Conservation (phyloP, 2,888 invertebrate genomes). For the Ophioninae sp. region DNA sequence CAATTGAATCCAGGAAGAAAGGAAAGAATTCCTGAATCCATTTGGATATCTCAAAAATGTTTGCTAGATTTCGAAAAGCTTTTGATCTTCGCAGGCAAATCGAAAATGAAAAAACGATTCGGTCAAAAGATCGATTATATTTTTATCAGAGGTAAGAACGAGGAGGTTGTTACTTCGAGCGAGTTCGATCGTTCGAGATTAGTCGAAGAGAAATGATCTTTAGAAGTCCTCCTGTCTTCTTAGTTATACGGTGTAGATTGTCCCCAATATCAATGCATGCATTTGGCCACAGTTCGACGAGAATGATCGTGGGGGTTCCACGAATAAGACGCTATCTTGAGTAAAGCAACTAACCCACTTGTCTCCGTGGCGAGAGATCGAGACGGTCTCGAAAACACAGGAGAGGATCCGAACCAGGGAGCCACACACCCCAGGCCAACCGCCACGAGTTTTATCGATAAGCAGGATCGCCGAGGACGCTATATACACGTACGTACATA, state of each 20-base stretch:
- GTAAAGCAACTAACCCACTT: slow-evolving; percentile 63
- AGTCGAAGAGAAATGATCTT: slow-evolving; percentile 48
- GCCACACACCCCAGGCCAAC: slow-evolving; percentile 45
- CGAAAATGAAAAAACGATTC: slow-evolving; percentile 16
- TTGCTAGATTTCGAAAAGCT: neutral
- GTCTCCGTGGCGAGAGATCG: slow-evolving; percentile 62
- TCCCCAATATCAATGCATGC: slow-evolving; percentile 45
- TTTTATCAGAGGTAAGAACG: neutral
- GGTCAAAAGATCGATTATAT: slow-evolving; percentile 22
- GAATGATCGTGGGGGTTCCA: slow-evolving; percentile 61
- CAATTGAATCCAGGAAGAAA: too few relatives aligned
- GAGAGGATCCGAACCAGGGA: slow-evolving; percentile 48
- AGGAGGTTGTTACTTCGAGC: slow-evolving; percentile 41
- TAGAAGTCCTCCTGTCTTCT: slow-evolving; percentile 32
- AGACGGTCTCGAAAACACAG: slow-evolving; percentile 57
- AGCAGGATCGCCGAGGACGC: slow-evolving; percentile 57
- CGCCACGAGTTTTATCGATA: slow-evolving; percentile 61
- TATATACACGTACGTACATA: slow-evolving; percentile 28
- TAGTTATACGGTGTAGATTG: slow-evolving; percentile 16
- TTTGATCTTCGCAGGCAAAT: neutral
- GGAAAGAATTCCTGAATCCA: too few relatives aligned
- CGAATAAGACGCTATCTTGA: slow-evolving; percentile 62
- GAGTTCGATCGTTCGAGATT: slow-evolving; percentile 52
- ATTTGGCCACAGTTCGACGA: slow-evolving; percentile 28
- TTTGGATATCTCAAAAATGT: neutral